These are phyloP conservation scores for Paracyclopina nana DNA, from an alignment of 1,140 invertebrate species.

Conservation along the genomic window DNA sequence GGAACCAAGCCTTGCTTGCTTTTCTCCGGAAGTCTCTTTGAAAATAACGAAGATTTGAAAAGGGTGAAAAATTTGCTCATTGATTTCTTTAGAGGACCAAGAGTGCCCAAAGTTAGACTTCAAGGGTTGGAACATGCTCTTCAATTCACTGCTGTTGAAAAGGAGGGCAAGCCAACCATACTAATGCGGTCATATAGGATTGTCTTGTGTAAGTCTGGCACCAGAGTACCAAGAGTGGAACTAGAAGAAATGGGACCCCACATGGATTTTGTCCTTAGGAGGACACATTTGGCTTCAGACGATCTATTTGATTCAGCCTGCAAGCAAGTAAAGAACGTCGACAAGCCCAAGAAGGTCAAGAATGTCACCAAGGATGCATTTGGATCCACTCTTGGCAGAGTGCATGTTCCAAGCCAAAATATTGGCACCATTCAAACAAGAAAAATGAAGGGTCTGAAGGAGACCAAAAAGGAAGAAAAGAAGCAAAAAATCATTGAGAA, in stretches of 20 bases:
- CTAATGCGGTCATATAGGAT: constrained; percentile 72
- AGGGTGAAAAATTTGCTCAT: constrained; percentile 72
- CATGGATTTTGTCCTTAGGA: constrained; percentile 58
- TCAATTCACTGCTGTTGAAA: constrained; percentile 60
- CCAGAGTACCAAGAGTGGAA: constrained; percentile 64
- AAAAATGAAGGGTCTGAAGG: constrained; percentile 70
- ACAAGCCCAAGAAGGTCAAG: constrained; percentile 57
- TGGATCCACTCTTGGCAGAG: constrained; percentile 65
- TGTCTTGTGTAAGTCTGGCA: constrained; percentile 69
- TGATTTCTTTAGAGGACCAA: constrained; percentile 81
- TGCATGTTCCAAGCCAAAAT: constrained; percentile 79
- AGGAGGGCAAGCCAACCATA: constrained; percentile 47
- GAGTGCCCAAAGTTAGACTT: constrained; percentile 52
- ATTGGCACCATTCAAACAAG: constrained; percentile 64
- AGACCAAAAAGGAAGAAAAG: constrained; percentile 2
- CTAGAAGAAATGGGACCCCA: constrained; percentile 81
- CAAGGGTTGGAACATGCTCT: constrained; percentile 83
- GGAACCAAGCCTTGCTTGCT: constrained; percentile 78
- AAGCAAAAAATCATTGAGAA: constrained; percentile 31
- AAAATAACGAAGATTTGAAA: constrained; percentile 41
- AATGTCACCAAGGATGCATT: constrained; percentile 68
- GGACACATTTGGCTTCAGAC: constrained; percentile 68
- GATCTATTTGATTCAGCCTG: constrained; percentile 71
- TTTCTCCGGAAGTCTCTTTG: constrained; percentile 78
- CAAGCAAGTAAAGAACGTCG: constrained; percentile 26